phyloP scores from a whole-genome alignment of 2,888 invertebrate genomes.

The Drymonia ruficornis region DNA sequence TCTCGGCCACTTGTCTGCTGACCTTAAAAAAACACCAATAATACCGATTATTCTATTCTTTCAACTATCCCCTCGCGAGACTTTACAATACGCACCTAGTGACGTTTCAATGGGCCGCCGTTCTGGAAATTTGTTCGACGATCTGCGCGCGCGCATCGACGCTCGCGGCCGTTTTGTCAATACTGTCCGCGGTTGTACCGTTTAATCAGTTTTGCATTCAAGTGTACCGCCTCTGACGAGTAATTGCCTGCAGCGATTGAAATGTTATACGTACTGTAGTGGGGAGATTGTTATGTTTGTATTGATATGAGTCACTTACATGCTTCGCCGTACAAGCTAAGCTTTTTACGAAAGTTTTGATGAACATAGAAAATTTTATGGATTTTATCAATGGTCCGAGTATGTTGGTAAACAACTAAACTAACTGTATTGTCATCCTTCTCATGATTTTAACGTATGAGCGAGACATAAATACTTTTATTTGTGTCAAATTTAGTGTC shows the following conservation, averaged over 20 bases:
- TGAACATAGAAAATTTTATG: not conserved
- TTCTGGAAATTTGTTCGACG: conserved; percentile 77
- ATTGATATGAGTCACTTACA: not conserved
- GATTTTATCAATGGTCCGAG: no score
- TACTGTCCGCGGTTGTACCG: conserved; percentile 73
- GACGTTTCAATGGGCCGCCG: conserved; percentile 79
- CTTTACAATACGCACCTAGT: conserved; percentile 65
- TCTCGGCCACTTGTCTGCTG: conserved; percentile 31
- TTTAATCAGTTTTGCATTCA: conserved; percentile 80
- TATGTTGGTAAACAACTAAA: no score
- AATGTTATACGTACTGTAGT: conserved; percentile 58
- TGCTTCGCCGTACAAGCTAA: no score
- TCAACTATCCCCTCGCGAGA: conserved; percentile 47
- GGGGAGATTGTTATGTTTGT: conserved; percentile 33
- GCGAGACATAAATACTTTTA: no score
- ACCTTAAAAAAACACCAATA: conserved; percentile 51
- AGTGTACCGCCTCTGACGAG: conserved; percentile 81
- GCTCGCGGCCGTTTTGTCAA: conserved; percentile 74
- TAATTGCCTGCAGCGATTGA: conserved; percentile 81
- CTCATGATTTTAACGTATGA: no score
- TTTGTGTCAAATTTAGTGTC: no score
- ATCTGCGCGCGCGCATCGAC: conserved; percentile 64
- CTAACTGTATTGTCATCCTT: no score
- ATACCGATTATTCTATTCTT: conserved; percentile 49
- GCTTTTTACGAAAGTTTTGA: no score